Percentiles rank a stretch among this genome's conserved stretches.
Evolutionary conservation across 1,140 invertebrate genomes (phyloP).

Genomic region (Hermetia illucens): DNA sequence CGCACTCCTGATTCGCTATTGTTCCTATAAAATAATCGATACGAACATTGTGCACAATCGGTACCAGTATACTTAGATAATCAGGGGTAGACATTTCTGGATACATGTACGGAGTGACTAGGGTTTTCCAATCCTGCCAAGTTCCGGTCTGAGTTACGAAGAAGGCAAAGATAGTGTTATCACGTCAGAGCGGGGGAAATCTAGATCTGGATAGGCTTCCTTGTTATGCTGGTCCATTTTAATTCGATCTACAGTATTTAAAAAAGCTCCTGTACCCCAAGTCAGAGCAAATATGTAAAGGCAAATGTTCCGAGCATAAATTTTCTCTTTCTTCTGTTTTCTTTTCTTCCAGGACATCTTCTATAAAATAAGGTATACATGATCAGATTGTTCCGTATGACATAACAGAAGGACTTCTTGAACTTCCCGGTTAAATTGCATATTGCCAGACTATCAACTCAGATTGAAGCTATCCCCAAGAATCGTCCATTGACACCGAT

Average conservation of each 20-base stretch:
- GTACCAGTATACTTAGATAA: constrained; percentile 64
- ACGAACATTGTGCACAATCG: constrained; percentile 71
- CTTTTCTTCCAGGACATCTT: constrained; percentile 14
- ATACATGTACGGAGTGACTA: constrained; percentile 57
- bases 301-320: constrained; percentile 38
- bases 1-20: constrained; percentile 62
- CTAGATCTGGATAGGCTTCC: constrained; percentile 39
- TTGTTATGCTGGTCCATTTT: constrained; percentile 63
- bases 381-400: too few species aligned
- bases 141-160: constrained; percentile 52
- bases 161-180: constrained; percentile 69
- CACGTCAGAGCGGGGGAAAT: constrained; percentile 48
- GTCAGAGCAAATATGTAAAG: constrained; percentile 66
- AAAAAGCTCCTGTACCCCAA: constrained; percentile 74
- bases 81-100: constrained; percentile 53
- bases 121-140: constrained; percentile 61
- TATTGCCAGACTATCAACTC: too few species aligned
- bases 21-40: constrained; percentile 62
- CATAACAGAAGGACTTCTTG: too few species aligned
- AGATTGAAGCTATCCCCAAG: too few species aligned
- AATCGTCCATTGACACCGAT: too few species aligned
- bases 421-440: too few species aligned
- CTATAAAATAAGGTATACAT: too few species aligned
- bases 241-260: constrained; percentile 64
- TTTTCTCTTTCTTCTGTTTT: constrained; percentile 22